phyloP scores from a whole-genome alignment of 2,113 vertebrate species.

The Chunga burmeisteri region DNA sequence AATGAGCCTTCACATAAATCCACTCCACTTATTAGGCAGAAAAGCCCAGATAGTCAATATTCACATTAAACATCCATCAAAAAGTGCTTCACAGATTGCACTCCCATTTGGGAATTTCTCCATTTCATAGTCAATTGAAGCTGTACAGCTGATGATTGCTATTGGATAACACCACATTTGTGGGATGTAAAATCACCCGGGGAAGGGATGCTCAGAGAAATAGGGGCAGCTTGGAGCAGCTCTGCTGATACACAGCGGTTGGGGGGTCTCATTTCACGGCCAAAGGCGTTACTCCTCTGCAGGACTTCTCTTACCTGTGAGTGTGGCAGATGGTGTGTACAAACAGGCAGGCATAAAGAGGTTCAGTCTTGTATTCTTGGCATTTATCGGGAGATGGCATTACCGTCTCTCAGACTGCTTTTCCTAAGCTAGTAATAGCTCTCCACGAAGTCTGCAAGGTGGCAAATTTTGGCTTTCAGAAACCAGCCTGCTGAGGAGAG shows the following conservation, averaged over 20 bases:
- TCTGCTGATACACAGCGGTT: not conserved
- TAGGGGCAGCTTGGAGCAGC: not conserved
- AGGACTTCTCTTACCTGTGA: not conserved
- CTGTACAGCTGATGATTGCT: not conserved
- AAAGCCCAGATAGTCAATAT: constrained; percentile 50
- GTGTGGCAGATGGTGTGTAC: accelerated
- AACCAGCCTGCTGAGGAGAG: not conserved
- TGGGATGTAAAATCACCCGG: not conserved
- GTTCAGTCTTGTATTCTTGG: not conserved
- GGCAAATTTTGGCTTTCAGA: not conserved
- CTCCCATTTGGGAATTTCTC: constrained; percentile 30
- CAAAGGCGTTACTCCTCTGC: accelerated
- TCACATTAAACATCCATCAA: constrained; percentile 57
- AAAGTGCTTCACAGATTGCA: constrained; percentile 17
- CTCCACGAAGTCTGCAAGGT: not conserved
- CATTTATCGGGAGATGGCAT: not conserved
- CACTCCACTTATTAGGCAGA: constrained; percentile 33
- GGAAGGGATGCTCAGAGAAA: not conserved
- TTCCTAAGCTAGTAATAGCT: not conserved
- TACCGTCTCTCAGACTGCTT: not conserved
- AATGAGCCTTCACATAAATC: constrained; percentile 50
- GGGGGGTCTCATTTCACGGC: not conserved
- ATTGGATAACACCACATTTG: not conserved
- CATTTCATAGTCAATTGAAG: constrained; percentile 22
- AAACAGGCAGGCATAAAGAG: not conserved